Percentiles rank a stretch among this genome's conserved stretches.
Conservation (phyloP, 2,113 vertebrate genomes). For the Erythrocercus mccallii region DNA sequence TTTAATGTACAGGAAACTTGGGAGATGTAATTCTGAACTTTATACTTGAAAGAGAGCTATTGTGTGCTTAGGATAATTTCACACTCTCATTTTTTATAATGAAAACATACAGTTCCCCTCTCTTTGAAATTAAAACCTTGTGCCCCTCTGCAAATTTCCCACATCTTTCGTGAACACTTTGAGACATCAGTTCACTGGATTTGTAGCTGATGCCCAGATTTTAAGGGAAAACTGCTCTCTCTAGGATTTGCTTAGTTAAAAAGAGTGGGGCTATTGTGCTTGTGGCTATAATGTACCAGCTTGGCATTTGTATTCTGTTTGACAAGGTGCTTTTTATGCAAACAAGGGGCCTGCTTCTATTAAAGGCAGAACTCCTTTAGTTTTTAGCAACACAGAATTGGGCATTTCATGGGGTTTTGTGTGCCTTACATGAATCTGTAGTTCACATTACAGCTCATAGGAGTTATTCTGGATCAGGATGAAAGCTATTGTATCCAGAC, state of each 20-base stretch:
- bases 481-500: conserved; percentile 2
- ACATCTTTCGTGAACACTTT: background rate
- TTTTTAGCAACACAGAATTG: background rate
- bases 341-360: background rate
- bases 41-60: background rate
- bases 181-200: background rate
- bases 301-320: conserved; percentile 7
- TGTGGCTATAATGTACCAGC: background rate
- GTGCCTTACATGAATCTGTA: background rate
- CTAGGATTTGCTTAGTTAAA: conserved; percentile 1
- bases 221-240: background rate
- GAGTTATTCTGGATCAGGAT: background rate
- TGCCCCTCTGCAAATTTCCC: conserved; percentile 26
- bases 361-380: conserved; percentile 10
- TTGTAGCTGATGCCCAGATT: background rate
- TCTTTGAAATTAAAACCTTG: background rate
- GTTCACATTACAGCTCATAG: background rate
- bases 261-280: conserved; percentile 19
- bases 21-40: conserved; percentile 57
- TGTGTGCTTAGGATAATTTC: background rate
- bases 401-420: background rate
- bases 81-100: background rate
- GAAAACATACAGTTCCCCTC: background rate
- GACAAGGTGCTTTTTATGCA: conserved; percentile 35
- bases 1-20: conserved; percentile 48